Evolutionary conservation across 2,888 invertebrate species (phyloP).

Genomic region (Drosophila glabriapex): DNA sequence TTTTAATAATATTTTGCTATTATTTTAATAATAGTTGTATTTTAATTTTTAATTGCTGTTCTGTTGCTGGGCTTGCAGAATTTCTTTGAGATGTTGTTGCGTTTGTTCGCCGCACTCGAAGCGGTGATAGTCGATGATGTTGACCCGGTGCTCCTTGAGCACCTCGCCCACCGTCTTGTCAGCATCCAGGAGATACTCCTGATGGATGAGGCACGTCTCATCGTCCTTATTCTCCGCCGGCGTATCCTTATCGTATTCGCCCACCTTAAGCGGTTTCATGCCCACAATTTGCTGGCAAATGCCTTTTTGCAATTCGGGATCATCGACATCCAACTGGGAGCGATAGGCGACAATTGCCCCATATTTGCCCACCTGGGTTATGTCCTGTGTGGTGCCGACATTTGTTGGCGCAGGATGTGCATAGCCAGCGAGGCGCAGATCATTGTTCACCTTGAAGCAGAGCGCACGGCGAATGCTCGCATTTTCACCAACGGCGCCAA

Average conservation of each 20-base stretch:
- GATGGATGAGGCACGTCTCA: conserved; percentile 92
- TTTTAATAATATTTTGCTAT: not conserved
- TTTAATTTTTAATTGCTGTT: conserved; percentile 55
- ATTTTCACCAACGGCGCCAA: conserved; percentile 96
- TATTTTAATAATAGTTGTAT: not conserved
- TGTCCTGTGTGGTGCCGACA: conserved; percentile 80
- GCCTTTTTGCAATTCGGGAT: conserved; percentile 88
- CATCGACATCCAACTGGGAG: conserved; percentile 84
- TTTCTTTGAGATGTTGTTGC: conserved; percentile 63
- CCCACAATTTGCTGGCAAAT: conserved; percentile 97
- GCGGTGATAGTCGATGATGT: conserved; percentile 92
- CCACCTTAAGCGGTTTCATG: conserved; percentile 92
- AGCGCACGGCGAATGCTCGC: conserved; percentile 92
- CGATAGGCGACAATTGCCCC: conserved; percentile 93
- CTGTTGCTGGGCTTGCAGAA: conserved; percentile 73
- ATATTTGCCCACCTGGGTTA: conserved; percentile 91
- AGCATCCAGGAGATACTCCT: conserved; percentile 94
- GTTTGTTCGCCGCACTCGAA: conserved; percentile 93
- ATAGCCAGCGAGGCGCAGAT: conserved; percentile 87
- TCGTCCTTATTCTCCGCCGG: conserved; percentile 89
- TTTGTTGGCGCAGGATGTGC: conserved; percentile 91
- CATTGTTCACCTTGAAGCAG: conserved; percentile 89
- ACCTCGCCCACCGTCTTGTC: conserved; percentile 90
- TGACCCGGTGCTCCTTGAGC: conserved; percentile 88
- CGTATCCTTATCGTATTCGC: conserved; percentile 88